Conservation (phyloP, 1,140 invertebrate genomes). For the Dreissena rostriformis region DNA sequence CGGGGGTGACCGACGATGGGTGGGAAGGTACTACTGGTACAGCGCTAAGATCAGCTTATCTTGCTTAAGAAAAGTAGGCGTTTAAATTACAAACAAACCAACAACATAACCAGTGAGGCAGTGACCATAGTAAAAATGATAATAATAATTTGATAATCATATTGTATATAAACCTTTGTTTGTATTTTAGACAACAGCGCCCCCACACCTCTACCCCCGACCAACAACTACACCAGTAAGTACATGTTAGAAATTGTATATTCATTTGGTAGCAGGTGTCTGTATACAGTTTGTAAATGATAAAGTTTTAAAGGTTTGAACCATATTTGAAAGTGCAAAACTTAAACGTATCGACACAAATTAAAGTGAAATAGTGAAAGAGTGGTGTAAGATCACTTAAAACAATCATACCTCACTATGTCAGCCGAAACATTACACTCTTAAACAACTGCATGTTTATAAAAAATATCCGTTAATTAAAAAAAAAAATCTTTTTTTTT, state of each 20-base stretch:
- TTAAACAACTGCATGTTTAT: background rate
- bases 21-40: background rate
- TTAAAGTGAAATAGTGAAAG: background rate
- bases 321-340: background rate
- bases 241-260: background rate
- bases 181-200: slow-evolving; percentile 22
- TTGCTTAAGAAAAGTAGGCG: background rate
- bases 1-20: background rate
- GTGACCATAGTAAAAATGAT: background rate
- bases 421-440: background rate
- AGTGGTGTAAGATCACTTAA: background rate
- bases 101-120: background rate
- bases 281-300: background rate
- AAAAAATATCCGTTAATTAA: background rate
- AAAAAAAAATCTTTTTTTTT: background rate
- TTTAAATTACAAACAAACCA: background rate
- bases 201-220: slow-evolving; percentile 11
- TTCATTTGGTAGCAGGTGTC: background rate
- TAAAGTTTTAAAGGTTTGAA: too few relatives aligned
- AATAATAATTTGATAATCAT: background rate
- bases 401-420: background rate
- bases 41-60: background rate
- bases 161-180: background rate
- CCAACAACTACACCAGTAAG: slow-evolving; percentile 44
- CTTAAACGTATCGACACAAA: background rate